Conservation (phyloP, 2,797 vertebrate species). For the Oreochromis grahami region DNA sequence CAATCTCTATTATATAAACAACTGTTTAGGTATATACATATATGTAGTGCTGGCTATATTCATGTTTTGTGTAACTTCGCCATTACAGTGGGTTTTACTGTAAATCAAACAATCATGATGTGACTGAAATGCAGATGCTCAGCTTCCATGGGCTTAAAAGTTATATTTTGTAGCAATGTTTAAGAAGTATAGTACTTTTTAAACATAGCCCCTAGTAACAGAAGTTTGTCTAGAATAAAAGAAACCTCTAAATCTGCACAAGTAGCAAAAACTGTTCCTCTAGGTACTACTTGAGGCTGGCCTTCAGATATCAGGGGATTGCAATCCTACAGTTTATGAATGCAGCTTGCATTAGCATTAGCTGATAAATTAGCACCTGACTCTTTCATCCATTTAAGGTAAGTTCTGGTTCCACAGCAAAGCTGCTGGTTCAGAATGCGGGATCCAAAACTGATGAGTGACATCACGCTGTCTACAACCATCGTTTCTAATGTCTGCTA, state of each 20-base stretch:
- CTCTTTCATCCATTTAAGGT: neutral
- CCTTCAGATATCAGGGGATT: neutral
- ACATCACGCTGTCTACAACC: neutral
- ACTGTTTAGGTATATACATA: neutral
- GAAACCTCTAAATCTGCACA: neutral
- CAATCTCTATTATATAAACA: neutral
- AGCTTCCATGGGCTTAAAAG: neutral
- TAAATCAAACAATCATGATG: neutral
- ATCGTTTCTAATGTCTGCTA: neutral
- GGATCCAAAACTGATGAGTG: neutral
- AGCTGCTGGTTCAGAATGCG: neutral
- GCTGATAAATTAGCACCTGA: neutral
- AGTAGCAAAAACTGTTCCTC: neutral
- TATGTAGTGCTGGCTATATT: neutral
- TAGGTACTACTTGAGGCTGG: neutral
- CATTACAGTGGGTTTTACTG: neutral
- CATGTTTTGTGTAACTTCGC: neutral
- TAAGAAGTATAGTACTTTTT: neutral
- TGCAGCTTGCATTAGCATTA: neutral
- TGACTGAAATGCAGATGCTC: neutral
- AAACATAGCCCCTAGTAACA: neutral
- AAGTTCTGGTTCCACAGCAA: neutral
- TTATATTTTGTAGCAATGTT: neutral
- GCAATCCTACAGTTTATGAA: neutral
- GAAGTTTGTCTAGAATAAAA: neutral